Evolutionary conservation across 1,140 invertebrate genomes (phyloP), one percentile per base, ranked within the genome.

Genomic region (Drosophila ercepeae): DNA sequence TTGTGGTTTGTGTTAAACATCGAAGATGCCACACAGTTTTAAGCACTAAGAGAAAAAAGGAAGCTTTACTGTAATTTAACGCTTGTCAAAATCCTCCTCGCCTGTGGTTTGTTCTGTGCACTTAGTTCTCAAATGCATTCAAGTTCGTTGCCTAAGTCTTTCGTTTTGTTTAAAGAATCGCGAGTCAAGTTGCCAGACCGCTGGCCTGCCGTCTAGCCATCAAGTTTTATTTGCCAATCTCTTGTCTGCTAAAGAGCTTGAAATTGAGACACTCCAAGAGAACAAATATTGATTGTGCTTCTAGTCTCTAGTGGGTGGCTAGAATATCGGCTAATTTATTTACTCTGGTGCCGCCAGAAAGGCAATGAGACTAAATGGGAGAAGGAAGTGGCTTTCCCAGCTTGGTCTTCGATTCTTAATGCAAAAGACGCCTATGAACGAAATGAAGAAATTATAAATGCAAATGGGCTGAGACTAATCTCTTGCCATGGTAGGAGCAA

Each of bases 141-240:
- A 65, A 86, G 82, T 86, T 88, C 82, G 77, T 88, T 82, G 78
- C 54, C 70, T n/a, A 75, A 82, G 82, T 88, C 81, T 54, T 84
- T 84, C 82, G 71, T 84, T 67, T 9, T 67, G 59, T 67, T 65
- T 36, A 48, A 25, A 23, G 39, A 21, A 44, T 34, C 39, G 19
- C 36, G 36, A 14, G 13, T 14, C n/a, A 14, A 45, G 69, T 50
- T 50, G 50, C 44, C 68, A 42, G 49, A 44, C 44, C 8, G 46
- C 44, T 9, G 27, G 27, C 27, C 8, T 8, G 7, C 8, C 8
- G 7, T 11, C 13, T 36, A 9, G n/a, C 36, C n/a, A 16, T 39
- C 14, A 4, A 18, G 68, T 53, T 41, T 41, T 54, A 7, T 75
- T 68, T 48, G 72, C 72, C 9, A 4, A 58, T 46, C 39, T 58